Evolutionary conservation across 2,113 vertebrate species (phyloP), one percentile per base, ranked within the genome.

Genomic region (Calyptomena viridis): DNA sequence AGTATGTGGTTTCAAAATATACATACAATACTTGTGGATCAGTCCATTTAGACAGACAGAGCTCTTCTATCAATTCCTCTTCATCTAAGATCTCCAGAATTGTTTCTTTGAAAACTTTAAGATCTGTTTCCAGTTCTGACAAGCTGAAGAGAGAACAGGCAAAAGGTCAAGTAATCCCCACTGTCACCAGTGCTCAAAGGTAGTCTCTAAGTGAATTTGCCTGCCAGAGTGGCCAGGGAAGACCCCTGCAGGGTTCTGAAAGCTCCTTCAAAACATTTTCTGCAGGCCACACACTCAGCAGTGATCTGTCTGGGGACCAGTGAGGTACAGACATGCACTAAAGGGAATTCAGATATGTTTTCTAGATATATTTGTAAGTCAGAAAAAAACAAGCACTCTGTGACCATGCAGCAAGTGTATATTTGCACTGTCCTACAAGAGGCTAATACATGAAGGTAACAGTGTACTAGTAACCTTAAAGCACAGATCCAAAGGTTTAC

Each of bases 51-150:
- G 98, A 99, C 6, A 99, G 97, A 87, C 99, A 99, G 53, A 99
- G 97, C 73, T 99, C 99, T 96, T 99, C 99, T 90, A 99, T 98
- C 47, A 99, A 94, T 95, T 99, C 99, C 50, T 99, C 99, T 84
- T 99, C 99, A 96, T 99, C 99, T 94, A 99, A 97, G 88, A 99
- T 99, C 97, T 99, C 98, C 97, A 99, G 94, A 94, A 99, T 96
- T 1, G 98, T 98, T 91, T 99, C 99, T 97, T 99, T 99, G 94
- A 99, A 99, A 87, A 99, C 99, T 93, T 98, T 99, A 76, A 99
- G 97, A 95, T 99, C 99, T 1, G 99, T 99, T 97, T 99, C 99
- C 96, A 99, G 97, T 97, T 99, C 99, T 89, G 99, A 99, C 33
- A 99, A 98, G 96, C 99, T 99, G 95, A 75, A 96, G 88, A 73